Evolutionary conservation across 2,797 vertebrate genomes (phyloP), one percentile per base, ranked within the genome.

Genomic region (Falco novaeseelandiae): DNA sequence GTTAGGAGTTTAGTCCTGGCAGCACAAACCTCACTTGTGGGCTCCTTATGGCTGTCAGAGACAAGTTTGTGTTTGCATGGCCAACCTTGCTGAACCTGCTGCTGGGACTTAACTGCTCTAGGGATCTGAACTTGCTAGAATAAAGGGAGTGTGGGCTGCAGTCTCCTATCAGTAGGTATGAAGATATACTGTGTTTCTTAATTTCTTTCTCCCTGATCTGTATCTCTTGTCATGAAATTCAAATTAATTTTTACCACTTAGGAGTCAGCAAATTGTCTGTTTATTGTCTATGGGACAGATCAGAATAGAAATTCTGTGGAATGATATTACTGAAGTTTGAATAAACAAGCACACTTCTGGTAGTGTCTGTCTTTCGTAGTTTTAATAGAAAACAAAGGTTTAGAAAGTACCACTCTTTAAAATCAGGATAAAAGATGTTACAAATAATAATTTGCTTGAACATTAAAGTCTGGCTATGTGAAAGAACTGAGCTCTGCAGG

Each of bases 121-220:
- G 87, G 51, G 83, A 83, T 66, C 73, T 71, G 76, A 89, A 78
- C 81, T 85, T 82, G 66, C 51, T 84, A 12, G 36, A 94, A 58
- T 42, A 40, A 70, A 82, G 73, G 0, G 0, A 54, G 10, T 32
- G 8, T 71, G 57, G 69, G 44, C 91, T 87, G 34, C 86, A 63
- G 48, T 52, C 59, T 93, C 46, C 57, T 80, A 9, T 80, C 72
- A 65, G 42, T 0, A 4, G 12, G 1, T 71, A 48, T 88, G 82
- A 76, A 91, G 84, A 88, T 69, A 61, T 12, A 63, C 11, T 44
- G 23, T 67, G 20, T 65, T 96, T 81, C 61, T 83, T 93, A 81
- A 93, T 96, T 93, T 96, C 27, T 86, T 92, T 93, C 69, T 94
- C 65, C 62, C 66, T 48, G 89, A 95, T 95, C 42, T 15, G 2